Percentiles rank a stretch among this genome's conserved stretches.
phyloP scores from a whole-genome alignment of 1,140 invertebrate genomes.

The roundworm (Caenorhabditis elegans) region DNA sequence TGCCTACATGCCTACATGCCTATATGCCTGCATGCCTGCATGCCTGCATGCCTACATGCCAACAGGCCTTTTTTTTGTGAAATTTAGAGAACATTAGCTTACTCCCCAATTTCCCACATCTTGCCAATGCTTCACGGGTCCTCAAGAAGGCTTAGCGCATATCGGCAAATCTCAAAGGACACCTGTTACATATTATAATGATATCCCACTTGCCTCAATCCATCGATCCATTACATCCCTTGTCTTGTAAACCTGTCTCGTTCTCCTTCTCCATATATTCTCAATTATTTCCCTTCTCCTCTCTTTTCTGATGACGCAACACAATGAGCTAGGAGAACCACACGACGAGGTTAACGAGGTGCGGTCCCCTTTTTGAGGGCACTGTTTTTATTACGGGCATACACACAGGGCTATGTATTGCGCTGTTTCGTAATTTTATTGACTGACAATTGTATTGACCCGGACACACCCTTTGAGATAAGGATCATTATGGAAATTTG shows the following conservation, averaged over 20 bases:
- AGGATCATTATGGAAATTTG: no score
- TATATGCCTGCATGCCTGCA: no score
- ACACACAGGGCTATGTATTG: background rate
- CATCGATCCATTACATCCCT: constrained; percentile 1
- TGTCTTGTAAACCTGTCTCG: background rate
- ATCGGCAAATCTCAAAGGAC: background rate
- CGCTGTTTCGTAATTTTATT: constrained; percentile 22
- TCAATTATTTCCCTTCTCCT: background rate
- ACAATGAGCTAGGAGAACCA: background rate
- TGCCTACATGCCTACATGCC: no score
- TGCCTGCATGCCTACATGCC: no score
- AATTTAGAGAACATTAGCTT: no score
- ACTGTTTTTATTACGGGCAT: background rate
- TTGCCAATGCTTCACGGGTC: no score
- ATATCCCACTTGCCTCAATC: background rate
- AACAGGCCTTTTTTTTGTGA: no score
- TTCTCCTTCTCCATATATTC: background rate
- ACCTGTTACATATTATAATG: constrained; percentile 25
- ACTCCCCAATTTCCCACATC: no score
- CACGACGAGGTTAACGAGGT: background rate
- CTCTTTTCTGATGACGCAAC: constrained; percentile 1
- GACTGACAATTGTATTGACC: constrained; percentile 18
- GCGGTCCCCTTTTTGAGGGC: background rate
- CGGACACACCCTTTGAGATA: background rate
- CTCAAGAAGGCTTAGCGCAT: constrained; percentile 17